Evolutionary conservation across 2,888 invertebrate genomes (phyloP).

Genomic region (Junonia oenone): DNA sequence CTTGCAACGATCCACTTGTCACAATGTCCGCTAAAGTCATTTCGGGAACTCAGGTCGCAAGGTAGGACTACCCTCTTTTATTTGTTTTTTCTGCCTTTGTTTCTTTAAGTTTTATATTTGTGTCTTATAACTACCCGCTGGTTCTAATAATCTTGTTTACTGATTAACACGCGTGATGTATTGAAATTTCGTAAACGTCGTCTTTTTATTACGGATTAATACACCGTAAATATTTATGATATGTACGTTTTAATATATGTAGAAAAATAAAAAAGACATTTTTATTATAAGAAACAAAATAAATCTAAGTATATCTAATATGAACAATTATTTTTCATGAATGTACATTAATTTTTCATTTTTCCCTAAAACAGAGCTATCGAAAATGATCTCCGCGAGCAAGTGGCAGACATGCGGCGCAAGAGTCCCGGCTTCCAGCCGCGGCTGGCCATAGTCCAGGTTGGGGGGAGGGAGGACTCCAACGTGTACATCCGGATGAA

Average conservation of each 20-base stretch:
- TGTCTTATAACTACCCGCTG: too few species aligned
- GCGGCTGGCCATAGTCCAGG: conserved; percentile 95
- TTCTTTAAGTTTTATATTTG: too few species aligned
- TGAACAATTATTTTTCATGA: conserved; percentile 3
- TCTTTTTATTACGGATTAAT: too few species aligned
- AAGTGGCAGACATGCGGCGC: conserved; percentile 81
- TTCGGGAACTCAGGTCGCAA: conserved; percentile 84
- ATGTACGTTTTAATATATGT: too few species aligned
- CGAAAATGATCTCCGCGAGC: conserved; percentile 82
- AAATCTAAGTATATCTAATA: too few species aligned
- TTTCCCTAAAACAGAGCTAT: conserved; percentile 67
- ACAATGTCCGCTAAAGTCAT: conserved; percentile 70
- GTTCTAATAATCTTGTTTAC: too few species aligned
- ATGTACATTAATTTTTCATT: neutral
- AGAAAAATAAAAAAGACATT: too few species aligned
- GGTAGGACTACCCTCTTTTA: conserved; percentile 70
- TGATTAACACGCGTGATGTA: too few species aligned
- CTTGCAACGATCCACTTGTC: conserved; percentile 25
- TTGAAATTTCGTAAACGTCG: too few species aligned
- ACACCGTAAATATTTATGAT: too few species aligned
- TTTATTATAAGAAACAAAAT: too few species aligned
- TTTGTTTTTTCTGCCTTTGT: too few species aligned
- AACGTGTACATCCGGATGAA: conserved; percentile 99
- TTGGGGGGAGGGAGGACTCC: conserved; percentile 97
- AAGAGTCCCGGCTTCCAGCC: conserved; percentile 82